These are phyloP conservation scores for Mirounga angustirostris DNA, from an alignment of 2,113 vertebrate species.

Conservation along the genomic window DNA sequence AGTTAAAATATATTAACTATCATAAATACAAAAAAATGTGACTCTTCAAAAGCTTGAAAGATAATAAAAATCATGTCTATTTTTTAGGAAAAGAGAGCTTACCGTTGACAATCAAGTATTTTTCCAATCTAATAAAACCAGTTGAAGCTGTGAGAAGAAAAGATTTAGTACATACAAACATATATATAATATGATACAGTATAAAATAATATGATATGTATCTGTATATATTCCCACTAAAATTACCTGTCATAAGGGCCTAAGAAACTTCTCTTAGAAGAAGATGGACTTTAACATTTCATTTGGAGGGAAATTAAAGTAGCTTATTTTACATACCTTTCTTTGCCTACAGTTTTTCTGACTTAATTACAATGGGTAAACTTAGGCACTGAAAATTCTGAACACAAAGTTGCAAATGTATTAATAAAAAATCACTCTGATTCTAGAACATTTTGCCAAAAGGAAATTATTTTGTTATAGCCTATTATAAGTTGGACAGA, in stretches of 20 bases:
- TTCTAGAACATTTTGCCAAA: no score
- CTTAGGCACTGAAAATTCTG: no score
- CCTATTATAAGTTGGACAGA: no score
- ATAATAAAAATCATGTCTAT: not conserved
- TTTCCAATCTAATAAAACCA: not conserved
- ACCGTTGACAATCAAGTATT: not conserved
- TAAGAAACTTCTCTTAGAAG: not conserved
- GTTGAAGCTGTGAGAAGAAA: not conserved
- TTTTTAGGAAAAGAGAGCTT: not conserved
- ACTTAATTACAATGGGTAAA: not conserved
- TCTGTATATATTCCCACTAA: not conserved
- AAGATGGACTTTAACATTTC: not conserved
- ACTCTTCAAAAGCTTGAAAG: not conserved
- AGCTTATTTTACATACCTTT: not conserved
- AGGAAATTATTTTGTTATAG: no score
- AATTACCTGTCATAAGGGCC: not conserved
- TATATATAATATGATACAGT: not conserved
- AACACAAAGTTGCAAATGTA: no score
- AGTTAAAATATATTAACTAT: not conserved
- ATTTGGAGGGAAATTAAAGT: not conserved
- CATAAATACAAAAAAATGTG: not conserved
- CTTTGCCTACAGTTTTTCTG: not conserved
- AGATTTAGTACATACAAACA: not conserved
- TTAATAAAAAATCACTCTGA: no score
- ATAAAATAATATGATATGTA: not conserved